Conservation (phyloP, 2,888 invertebrate species). For the Lasiommata megera region DNA sequence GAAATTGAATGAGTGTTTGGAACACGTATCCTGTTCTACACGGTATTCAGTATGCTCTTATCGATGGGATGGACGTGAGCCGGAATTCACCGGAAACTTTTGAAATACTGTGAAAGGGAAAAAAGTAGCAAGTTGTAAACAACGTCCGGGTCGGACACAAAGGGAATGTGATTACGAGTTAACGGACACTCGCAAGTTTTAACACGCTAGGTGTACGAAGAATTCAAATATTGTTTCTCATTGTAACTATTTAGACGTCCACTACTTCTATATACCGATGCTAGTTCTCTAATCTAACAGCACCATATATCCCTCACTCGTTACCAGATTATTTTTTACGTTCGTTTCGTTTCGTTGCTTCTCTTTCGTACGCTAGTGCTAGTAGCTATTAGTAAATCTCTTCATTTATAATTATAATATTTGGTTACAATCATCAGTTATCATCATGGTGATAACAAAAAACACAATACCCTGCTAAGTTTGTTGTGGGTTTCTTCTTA, state of each 20-base stretch:
- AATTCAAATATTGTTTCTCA: neutral
- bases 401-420: no score
- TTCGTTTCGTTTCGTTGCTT: no score
- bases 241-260: neutral
- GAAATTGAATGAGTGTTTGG: slow-evolving; percentile 18
- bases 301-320: no score
- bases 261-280: no score
- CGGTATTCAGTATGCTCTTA: slow-evolving; percentile 27
- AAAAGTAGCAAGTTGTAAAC: slow-evolving; percentile 26
- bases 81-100: slow-evolving; percentile 13
- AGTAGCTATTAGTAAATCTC: no score
- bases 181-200: slow-evolving; percentile 9
- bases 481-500: no score
- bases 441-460: no score
- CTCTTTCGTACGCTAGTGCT: no score
- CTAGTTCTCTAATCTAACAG: no score
- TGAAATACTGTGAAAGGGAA: slow-evolving; percentile 25
- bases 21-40: slow-evolving; percentile 14
- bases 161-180: slow-evolving; percentile 7
- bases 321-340: no score
- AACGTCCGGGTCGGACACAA: slow-evolving; percentile 13
- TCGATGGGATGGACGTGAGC: slow-evolving; percentile 22
- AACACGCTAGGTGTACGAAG: neutral
- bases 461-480: no score
- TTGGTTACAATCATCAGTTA: no score